These are phyloP conservation scores for Corythornis madagascariensis DNA, from an alignment of 2,113 vertebrate species.

Conservation along the genomic window DNA sequence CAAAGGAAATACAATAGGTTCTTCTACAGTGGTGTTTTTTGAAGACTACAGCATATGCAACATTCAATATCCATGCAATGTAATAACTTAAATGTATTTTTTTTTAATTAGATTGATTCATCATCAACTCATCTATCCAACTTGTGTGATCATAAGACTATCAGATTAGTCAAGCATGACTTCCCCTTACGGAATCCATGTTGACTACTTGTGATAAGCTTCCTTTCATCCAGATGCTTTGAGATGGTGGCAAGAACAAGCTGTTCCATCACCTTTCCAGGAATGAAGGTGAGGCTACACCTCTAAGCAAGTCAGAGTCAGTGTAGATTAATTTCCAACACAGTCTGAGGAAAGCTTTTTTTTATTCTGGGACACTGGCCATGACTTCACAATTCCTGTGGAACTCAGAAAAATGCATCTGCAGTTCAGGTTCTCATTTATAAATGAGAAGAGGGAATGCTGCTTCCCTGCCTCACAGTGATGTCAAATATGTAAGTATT, in stretches of 20 bases:
- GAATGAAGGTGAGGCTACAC: background rate
- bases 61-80: background rate
- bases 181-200: too few relatives aligned
- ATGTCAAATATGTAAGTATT: background rate
- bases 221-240: too few relatives aligned
- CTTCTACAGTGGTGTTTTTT: background rate
- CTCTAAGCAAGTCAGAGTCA: background rate
- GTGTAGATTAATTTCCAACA: background rate
- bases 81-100: background rate
- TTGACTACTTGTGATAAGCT: too few relatives aligned
- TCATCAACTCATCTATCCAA: too few relatives aligned
- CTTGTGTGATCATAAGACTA: too few relatives aligned
- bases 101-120: background rate
- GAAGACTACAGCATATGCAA: background rate
- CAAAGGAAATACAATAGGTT: background rate
- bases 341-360: background rate
- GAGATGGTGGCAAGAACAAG: too few relatives aligned
- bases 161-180: too few relatives aligned
- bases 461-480: background rate
- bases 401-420: background rate
- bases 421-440: background rate
- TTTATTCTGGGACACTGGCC: background rate
- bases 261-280: too few relatives aligned
- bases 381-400: background rate
- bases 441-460: background rate